These are phyloP conservation scores for Andrena chrysosceles DNA, from an alignment of 2,888 invertebrate genomes.

Conservation along the genomic window DNA sequence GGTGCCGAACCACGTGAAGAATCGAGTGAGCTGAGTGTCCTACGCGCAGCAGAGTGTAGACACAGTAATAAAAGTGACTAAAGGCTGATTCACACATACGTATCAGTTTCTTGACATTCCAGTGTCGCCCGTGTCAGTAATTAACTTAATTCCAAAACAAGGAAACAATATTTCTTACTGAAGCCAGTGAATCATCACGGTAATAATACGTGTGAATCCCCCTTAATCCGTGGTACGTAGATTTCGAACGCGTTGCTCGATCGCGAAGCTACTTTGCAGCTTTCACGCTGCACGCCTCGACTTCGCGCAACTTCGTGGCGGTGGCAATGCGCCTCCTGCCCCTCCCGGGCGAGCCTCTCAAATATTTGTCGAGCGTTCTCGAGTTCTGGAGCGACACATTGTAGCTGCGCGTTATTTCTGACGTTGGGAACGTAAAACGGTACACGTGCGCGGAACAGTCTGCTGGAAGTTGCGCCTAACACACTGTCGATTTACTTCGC, in stretches of 20 bases:
- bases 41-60: too few species aligned
- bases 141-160: too few species aligned
- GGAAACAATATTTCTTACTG: too few species aligned
- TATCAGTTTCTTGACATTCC: too few species aligned
- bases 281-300: neutral
- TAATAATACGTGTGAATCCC: too few species aligned
- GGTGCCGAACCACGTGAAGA: too few species aligned
- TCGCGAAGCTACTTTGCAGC: neutral
- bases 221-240: neutral
- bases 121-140: too few species aligned
- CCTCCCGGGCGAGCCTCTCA: neutral
- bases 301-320: neutral
- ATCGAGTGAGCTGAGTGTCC: too few species aligned
- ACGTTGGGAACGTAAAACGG: slow-evolving; percentile 36
- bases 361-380: slow-evolving; percentile 19
- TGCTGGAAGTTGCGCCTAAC: neutral
- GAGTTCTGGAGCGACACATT: slow-evolving; percentile 20
- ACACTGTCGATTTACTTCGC: neutral
- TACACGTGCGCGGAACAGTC: slow-evolving; percentile 2
- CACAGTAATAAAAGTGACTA: too few species aligned
- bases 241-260: neutral
- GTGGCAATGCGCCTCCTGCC: neutral
- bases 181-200: too few species aligned
- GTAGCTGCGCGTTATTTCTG: slow-evolving; percentile 39
- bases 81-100: too few species aligned